Percentiles rank a stretch among this genome's conserved stretches.
Conservation (phyloP, 2,888 invertebrate genomes). For the Homarus gammarus region DNA sequence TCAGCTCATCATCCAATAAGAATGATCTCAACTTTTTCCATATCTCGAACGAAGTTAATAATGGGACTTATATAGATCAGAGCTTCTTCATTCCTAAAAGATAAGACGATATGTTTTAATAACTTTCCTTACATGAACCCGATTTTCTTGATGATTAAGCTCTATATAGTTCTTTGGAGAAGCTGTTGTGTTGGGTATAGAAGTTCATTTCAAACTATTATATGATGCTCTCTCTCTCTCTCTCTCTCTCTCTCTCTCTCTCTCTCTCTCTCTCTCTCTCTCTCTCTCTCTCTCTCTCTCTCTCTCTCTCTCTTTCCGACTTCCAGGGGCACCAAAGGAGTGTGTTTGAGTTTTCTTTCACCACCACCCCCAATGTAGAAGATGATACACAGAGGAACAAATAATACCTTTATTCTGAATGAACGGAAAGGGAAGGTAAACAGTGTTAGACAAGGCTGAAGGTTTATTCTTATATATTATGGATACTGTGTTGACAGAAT, state of each 20-base stretch:
- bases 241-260: not conserved
- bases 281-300: not conserved
- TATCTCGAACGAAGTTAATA: no score
- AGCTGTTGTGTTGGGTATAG: no score
- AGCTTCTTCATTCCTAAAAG: no score
- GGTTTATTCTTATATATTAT: conserved; percentile 5
- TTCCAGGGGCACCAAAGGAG: not conserved
- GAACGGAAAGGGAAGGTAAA: not conserved
- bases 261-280: not conserved
- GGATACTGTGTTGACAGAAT: not conserved
- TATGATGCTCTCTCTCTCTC: not conserved
- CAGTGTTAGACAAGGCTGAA: not conserved
- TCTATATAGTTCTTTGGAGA: no score
- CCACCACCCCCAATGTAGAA: not conserved
- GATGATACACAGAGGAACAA: not conserved
- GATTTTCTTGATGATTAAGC: no score
- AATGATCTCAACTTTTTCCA: no score
- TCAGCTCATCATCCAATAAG: no score
- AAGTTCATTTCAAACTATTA: no score
- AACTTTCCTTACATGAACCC: no score
- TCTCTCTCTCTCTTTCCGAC: not conserved
- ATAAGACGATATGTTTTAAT: no score
- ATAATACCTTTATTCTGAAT: not conserved
- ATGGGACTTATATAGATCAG: no score
- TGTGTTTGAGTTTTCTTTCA: not conserved